Conservation (phyloP, 2,888 invertebrate species). For the Volucella inflata region DNA sequence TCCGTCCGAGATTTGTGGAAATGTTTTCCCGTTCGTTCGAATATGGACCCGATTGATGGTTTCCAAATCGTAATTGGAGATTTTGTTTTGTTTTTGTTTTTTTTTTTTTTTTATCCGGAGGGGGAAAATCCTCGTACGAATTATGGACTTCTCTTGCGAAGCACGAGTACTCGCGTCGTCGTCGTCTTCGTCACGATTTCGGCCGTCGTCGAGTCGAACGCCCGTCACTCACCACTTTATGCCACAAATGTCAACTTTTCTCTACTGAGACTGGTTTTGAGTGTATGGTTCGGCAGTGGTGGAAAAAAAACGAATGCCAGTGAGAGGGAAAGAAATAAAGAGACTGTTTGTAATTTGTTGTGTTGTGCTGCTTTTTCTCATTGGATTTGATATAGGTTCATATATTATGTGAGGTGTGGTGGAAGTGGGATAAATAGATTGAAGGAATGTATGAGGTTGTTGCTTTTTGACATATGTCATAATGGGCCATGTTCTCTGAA, state of each 20-base stretch:
- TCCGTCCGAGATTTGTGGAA: constrained; percentile 34
- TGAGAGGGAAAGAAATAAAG: not conserved
- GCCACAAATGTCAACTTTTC: constrained; percentile 74
- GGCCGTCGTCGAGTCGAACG: constrained; percentile 72
- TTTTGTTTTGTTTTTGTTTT: constrained; percentile 10
- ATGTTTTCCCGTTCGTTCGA: constrained; percentile 31
- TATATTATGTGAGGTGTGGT: constrained; percentile 26
- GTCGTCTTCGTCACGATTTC: constrained; percentile 54
- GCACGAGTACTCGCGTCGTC: constrained; percentile 56
- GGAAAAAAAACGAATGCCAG: constrained; percentile 18
- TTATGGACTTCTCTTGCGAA: constrained; percentile 36
- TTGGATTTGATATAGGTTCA: constrained; percentile 53
- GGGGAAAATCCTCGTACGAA: constrained; percentile 25
- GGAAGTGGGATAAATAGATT: not conserved
- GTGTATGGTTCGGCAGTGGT: constrained; percentile 32
- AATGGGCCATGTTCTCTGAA: constrained; percentile 48
- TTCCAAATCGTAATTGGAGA: not conserved
- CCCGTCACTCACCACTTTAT: constrained; percentile 71
- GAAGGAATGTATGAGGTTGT: not conserved
- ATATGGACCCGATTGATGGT: not conserved
- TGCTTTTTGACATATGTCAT: not conserved
- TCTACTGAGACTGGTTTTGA: constrained; percentile 62
- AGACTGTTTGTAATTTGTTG: constrained; percentile 36
- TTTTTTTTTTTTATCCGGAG: constrained; percentile 23
- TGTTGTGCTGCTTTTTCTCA: constrained; percentile 44